Percentiles rank a stretch among this genome's conserved stretches.
Evolutionary conservation across 2,888 invertebrate genomes (phyloP).

Genomic region (Dascillus cervinus): DNA sequence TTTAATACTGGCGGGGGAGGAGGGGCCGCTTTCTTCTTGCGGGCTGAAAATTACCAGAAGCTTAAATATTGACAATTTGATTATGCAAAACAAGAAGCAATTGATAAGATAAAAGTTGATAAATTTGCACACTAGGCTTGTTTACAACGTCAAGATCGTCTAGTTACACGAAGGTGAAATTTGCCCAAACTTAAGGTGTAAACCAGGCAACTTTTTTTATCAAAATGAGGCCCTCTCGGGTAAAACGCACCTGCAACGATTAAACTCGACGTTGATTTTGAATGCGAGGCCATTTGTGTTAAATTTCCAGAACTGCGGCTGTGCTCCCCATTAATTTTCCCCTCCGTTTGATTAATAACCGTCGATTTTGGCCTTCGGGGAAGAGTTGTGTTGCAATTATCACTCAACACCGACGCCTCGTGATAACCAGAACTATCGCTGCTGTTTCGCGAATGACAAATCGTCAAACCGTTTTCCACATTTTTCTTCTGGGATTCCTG

Average conservation of each 20-base stretch:
- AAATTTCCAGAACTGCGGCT: conserved; percentile 34
- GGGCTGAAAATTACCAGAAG: conserved; percentile 35
- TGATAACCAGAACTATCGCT: conserved; percentile 68
- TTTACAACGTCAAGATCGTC: no score
- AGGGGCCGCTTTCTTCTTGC: conserved; percentile 54
- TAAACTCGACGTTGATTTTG: conserved; percentile 40
- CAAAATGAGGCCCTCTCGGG: no score
- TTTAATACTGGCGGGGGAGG: conserved; percentile 44
- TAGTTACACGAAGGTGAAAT: no score
- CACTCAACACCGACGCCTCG: conserved; percentile 58
- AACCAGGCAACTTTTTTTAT: no score
- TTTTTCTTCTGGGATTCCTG: conserved; percentile 21
- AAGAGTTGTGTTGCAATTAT: conserved; percentile 44
- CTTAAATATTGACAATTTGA: neutral
- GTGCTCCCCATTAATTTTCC: conserved; percentile 20
- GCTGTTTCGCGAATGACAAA: conserved; percentile 62
- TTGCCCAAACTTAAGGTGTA: no score
- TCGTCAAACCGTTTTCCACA: conserved; percentile 40
- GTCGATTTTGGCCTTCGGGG: conserved; percentile 36
- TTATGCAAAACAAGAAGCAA: no score
- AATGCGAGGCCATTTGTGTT: conserved; percentile 35
- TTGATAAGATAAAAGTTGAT: no score
- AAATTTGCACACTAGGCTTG: no score
- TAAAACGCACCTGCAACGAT: conserved; percentile 31
- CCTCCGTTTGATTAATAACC: conserved; percentile 24